These are phyloP conservation scores for Oikopleura dioica DNA, from an alignment of 23 tunicate species.

Conservation along the genomic window DNA sequence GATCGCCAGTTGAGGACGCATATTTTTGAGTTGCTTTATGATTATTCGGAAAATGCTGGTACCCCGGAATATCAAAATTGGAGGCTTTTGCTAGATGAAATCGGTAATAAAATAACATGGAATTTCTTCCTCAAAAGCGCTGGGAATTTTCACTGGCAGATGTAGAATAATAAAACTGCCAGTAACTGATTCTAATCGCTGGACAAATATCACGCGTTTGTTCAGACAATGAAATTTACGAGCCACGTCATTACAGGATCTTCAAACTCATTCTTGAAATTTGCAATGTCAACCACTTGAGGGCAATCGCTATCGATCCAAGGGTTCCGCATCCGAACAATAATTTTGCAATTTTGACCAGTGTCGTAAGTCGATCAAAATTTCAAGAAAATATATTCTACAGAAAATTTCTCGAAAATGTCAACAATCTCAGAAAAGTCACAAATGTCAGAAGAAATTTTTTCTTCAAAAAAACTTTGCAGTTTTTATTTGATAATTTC, in stretches of 20 bases:
- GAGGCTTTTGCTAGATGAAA: constrained; percentile 7
- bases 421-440: too few relatives aligned
- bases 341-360: neutral
- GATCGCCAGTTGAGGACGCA: neutral
- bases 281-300: neutral
- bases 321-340: constrained; percentile 6
- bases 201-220: too few relatives aligned
- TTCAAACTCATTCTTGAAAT: neutral
- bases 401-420: too few relatives aligned
- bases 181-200: too few relatives aligned
- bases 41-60: neutral
- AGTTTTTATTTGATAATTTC: too few relatives aligned
- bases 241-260: neutral
- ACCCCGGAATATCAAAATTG: neutral
- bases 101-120: neutral
- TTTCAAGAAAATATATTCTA: neutral
- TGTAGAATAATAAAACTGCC: too few relatives aligned
- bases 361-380: too few relatives aligned
- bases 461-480: too few relatives aligned
- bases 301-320: neutral
- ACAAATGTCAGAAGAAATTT: too few relatives aligned
- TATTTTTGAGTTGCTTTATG: neutral
- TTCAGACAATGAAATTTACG: too few relatives aligned
- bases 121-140: neutral
- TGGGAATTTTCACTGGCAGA: neutral